Base-by-base conservation (phyloP, 2,888 invertebrate species). In the Galerucella nymphaeae region DNA sequence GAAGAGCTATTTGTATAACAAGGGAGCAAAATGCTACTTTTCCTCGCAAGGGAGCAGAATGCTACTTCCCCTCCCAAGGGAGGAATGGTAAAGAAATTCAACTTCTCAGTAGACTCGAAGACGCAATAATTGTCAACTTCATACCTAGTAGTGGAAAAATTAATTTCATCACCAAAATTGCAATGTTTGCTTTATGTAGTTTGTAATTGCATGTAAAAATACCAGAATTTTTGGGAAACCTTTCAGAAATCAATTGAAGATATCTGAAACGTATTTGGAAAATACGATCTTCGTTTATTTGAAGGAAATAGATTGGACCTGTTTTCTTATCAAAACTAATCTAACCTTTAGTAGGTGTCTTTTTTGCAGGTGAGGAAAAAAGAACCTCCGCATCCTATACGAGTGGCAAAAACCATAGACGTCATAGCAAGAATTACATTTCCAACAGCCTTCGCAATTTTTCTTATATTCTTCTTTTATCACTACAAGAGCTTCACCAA, bases 381-480 rank as follows among this genome's bases (percentile, higher is more conserved):
- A 88, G 95, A 96, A 87, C 95, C 95, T 76, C 95, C 96, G 63
- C 96, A 96, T 89, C 96, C 96, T 75, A 96, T 96, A 83, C 91
- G 96, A 82, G 95, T 96, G 83, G 96, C 96, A 82, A 96, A 96
- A 89, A 96, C 96, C 75, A 96, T 96, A 87, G 96, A 96, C 89
- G 96, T 96, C 82, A 96, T 97, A 86, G 96, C 96, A 75, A 92
- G 96, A 87, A 95, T 96, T 87, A 96, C 96, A 82, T 97, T 97
- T 90, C 96, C 96, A 82, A 93, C 94, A 82, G 96, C 96, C 85
- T 97, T 95, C 88, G 93, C 95, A 86, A 93, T 96, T 86, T 97
- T 97, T 89, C 92, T 97, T 84, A 94, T 96, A 87, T 96, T 96
- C 90, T 97, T 97, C 91, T 97, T 97, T 90, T 94, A 96, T 85